Base-by-base conservation (phyloP, 2,888 invertebrate genomes). In the Aleiodes testaceus region DNA sequence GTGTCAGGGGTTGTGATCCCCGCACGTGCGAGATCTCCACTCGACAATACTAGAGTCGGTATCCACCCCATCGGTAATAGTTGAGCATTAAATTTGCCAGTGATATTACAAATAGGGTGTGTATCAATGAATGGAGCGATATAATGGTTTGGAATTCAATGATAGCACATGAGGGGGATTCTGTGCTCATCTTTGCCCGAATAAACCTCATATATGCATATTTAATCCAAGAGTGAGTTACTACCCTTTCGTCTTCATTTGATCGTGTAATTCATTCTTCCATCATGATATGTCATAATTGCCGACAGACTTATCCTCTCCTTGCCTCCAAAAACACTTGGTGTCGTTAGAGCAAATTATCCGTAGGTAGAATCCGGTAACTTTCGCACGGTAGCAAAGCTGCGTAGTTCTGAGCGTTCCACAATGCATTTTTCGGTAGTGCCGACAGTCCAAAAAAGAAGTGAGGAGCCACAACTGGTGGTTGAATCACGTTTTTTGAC, bases 21-120 rank as follows among this genome's bases (percentile, higher is more conserved):
- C 66, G 74, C 77, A 77, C 77, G 77, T 77, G 77, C 63, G 14
- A 20, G 22, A 45, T 74, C 76, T 73, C 77, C 76, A 76, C 76
- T 77, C 68, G 75, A 77, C 75, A 74, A 77, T 75, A 53, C 74
- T 69, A 53, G 64, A 68, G 72, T 72, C 64, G 67, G 36, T 42
- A 59, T 16, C 59, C 68, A 66, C 69, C 81, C 83, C 82, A 83
- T 82, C 82, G 81, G 82, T 87, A 87, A 86, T 87, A 87, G 85
- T 79, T 79, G 78, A 75, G 81, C 84, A 86, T 87, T 85, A 84
- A 86, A 86, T 86, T 86, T 84, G 85, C 85, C 85, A 84, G 84
- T 84, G 84, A 85, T 85, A 85, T 84, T 84, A 81, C 81, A 75
- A 76, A 72, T 73, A 78, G 81, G 82, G 80, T 74, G 76, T 67